These are phyloP conservation scores for Gadopsis bispinosus DNA, from an alignment of 2,797 vertebrate species.

Conservation along the genomic window DNA sequence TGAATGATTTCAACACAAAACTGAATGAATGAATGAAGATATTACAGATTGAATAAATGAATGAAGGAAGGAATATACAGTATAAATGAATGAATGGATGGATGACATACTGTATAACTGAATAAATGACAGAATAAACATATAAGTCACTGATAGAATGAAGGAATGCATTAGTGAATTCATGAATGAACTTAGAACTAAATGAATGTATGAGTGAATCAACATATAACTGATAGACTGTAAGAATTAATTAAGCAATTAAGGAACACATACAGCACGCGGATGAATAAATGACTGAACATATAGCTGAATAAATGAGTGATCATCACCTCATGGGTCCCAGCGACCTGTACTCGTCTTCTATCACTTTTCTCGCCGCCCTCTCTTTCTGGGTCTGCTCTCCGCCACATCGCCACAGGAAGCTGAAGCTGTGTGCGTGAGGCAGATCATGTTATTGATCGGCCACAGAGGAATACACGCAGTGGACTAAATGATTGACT, in stretches of 20 bases:
- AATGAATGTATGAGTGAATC: neutral
- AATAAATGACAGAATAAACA: no score
- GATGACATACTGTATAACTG: no score
- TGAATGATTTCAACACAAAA: no score
- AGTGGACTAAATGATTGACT: neutral
- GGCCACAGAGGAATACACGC: neutral
- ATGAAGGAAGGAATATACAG: neutral
- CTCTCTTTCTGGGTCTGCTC: slow-evolving; percentile 81
- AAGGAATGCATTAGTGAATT: no score
- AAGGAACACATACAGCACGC: no score
- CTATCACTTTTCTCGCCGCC: slow-evolving; percentile 85
- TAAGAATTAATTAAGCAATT: no score
- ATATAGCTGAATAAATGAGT: neutral
- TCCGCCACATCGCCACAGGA: slow-evolving; percentile 85
- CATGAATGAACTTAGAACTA: neutral
- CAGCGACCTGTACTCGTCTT: slow-evolving; percentile 87
- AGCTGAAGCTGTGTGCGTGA: slow-evolving; percentile 81
- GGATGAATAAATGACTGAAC: neutral
- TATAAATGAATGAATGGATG: neutral
- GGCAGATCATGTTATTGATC: slow-evolving; percentile 1
- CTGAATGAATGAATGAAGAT: neutral
- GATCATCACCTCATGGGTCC: slow-evolving; percentile 89
- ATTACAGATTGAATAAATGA: neutral
- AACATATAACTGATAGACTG: neutral
- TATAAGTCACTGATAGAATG: no score